Conservation (phyloP, 2,797 vertebrate genomes). For the Salarias fasciatus region DNA sequence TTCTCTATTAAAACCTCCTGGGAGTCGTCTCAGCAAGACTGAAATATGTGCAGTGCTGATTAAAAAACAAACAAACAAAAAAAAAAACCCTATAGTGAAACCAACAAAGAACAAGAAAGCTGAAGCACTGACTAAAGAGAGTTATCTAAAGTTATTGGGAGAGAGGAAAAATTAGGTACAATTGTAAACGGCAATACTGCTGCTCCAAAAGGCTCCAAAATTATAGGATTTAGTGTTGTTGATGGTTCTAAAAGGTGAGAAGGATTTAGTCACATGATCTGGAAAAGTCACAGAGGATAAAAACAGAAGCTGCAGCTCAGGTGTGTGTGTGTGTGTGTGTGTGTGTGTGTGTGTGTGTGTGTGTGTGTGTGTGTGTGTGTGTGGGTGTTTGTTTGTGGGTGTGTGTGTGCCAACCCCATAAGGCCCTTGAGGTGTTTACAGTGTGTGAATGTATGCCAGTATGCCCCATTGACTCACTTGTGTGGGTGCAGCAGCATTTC, state of each 20-base stretch:
- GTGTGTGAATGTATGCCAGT: slow-evolving; percentile 71
- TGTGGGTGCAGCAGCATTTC: slow-evolving; percentile 65
- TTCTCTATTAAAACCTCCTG: slow-evolving; percentile 74
- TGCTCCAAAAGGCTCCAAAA: slow-evolving; percentile 7
- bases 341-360: slow-evolving; percentile 63
- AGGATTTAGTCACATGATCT: slow-evolving; percentile 13
- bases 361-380: slow-evolving; percentile 54
- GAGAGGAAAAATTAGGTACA: slow-evolving; percentile 14
- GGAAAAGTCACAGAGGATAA: slow-evolving; percentile 42
- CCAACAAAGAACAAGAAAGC: slow-evolving; percentile 37
- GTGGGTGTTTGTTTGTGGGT: slow-evolving; percentile 50
- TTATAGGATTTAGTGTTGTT: slow-evolving; percentile 2
- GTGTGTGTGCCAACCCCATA: slow-evolving; percentile 61
- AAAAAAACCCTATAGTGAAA: slow-evolving; percentile 41
- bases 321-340: slow-evolving; percentile 51
- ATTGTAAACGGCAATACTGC: slow-evolving; percentile 14
- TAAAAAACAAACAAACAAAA: too few species aligned
- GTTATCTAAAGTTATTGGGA: slow-evolving; percentile 39
- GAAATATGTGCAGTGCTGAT: slow-evolving; percentile 44
- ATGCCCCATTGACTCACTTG: slow-evolving; percentile 67
- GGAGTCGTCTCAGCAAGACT: slow-evolving; percentile 54
- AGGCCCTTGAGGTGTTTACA: slow-evolving; percentile 65
- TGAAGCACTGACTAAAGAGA: slow-evolving; percentile 16
- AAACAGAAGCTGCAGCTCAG: slow-evolving; percentile 52
- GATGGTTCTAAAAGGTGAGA: slow-evolving; percentile 13